phyloP scores from a whole-genome alignment of 2,888 invertebrate genomes.

The Congeria kusceri region DNA sequence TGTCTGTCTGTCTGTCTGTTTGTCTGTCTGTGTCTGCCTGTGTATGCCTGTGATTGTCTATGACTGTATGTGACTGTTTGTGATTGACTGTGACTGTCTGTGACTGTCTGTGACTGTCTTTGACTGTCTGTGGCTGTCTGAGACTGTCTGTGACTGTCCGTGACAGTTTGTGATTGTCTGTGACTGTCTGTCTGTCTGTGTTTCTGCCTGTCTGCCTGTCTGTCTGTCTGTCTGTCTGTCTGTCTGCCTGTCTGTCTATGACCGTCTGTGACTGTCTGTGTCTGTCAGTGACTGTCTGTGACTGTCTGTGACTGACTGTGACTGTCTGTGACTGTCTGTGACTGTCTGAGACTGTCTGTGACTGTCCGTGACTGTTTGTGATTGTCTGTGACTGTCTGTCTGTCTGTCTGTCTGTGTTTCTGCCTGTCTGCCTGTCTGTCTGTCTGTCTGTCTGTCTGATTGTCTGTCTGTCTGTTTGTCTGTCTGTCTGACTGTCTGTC shows the following conservation, averaged over 20 bases:
- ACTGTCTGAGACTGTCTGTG: neutral
- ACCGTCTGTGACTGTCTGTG: neutral
- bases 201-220: no score
- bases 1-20: no score
- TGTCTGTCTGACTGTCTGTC: no score
- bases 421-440: no score
- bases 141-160: no score
- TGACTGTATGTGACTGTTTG: neutral
- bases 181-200: no score
- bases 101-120: conserved; percentile 8
- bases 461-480: conserved; percentile 9
- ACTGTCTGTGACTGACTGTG: conserved; percentile 4
- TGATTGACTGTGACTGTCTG: conserved; percentile 14
- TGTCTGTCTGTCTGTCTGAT: conserved; percentile 2
- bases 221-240: conserved; percentile 5
- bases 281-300: conserved; percentile 2
- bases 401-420: neutral
- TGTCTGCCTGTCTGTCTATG: no score
- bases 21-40: no score
- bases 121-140: no score
- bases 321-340: conserved; percentile 7
- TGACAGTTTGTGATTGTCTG: no score
- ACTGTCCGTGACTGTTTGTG: conserved; percentile 7
- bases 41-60: no score
- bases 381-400: neutral